Evolutionary conservation across 2,113 vertebrate species (phyloP), one percentile per base, ranked within the genome.

Genomic region (Crotalus helleri): DNA sequence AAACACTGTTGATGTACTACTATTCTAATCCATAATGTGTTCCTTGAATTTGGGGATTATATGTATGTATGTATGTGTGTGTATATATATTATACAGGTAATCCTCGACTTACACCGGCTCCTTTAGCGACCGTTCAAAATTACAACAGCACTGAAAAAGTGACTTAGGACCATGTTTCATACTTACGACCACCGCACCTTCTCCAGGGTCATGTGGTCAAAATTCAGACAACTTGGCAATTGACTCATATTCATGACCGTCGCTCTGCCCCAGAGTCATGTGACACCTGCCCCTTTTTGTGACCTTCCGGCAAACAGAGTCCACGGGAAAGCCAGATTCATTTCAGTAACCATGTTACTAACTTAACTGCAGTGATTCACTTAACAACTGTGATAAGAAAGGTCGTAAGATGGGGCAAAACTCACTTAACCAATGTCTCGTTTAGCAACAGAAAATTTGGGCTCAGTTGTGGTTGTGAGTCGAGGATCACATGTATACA

Each of bases 1-100:
- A 54, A 57, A 23, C 17, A 57, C 12, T 2, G 13, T 3, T 10
- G 7, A 17, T 59, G 74, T 49, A 46, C n/a, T 96, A 85, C 81
- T 2, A 4, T 1, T 64, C 17, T 85, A 29, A 29, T 46, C 8
- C 85, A 86, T 21, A 51, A 9, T 17, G 39, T 39, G 59, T 21
- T 81, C 90, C 74, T 88, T 92, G 44, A 29, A 59, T 61, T 93
- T 29, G 94, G 0, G 92, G 95, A 88, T 89, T 90, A 58, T 94
- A 95, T 19, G 44, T 44, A 4, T 44, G 44, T 44, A 44, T 44
- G 3, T 44, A 44, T 44, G 3, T 44, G 2, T 44, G 39, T 39
- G 39, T 39, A 39, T 39, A 39, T 39, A 39, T 39, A 39, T 39
- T 39, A 39, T 39, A 39, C 39, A 39, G 39, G 39, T 69, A 33